Evolutionary conservation across 2,797 vertebrate genomes (phyloP), one percentile per base, ranked within the genome.

Genomic region (Onychomys torridus): DNA sequence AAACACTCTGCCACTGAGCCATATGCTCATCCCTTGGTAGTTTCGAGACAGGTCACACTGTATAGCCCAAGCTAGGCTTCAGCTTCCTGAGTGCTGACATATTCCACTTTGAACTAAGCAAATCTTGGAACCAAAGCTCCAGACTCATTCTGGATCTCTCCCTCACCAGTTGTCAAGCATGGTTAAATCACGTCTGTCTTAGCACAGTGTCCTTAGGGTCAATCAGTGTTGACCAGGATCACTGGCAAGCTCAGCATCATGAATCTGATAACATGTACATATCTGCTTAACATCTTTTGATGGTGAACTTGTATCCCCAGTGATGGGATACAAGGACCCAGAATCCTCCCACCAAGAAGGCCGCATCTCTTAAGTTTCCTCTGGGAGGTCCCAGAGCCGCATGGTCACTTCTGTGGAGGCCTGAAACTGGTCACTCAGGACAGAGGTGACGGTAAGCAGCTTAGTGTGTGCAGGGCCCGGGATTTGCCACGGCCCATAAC

Each of bases 111-210:
- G 65, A 78, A 19, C 21, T 88, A 65, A 79, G 63, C 77, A 69
- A 90, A 69, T 84, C 61, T 77, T 79, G 32, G 79, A 13, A 49
- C 40, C 34, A 49, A 71, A 49, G 55, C 71, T 29, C 59, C 29
- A 29, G 84, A 21, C 59, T 96, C n/a, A 46, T 87, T 91, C 79
- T 69, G 23, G 52, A n/a, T 88, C 27, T 59, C 87, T 43, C 67
- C n/a, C 7, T 95, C 12, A 49, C 75, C 19, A 57, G 63, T 63
- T 63, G 17, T 59, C 29, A 3, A 5, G 57, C 52, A 52, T 90
- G 52, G 83, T 77, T 73, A 77, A 94, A 52, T 94, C 46, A 43
- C 1, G 37, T 63, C 29, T 89, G 37, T 34, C 52, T 85, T 61
- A 84, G 63, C 3, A 32, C 17, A 43, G 46, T 88, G 49, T 90